Evolutionary conservation across 2,888 invertebrate genomes (phyloP), one percentile per base, ranked within the genome.

Genomic region (Anthophora plumipes): DNA sequence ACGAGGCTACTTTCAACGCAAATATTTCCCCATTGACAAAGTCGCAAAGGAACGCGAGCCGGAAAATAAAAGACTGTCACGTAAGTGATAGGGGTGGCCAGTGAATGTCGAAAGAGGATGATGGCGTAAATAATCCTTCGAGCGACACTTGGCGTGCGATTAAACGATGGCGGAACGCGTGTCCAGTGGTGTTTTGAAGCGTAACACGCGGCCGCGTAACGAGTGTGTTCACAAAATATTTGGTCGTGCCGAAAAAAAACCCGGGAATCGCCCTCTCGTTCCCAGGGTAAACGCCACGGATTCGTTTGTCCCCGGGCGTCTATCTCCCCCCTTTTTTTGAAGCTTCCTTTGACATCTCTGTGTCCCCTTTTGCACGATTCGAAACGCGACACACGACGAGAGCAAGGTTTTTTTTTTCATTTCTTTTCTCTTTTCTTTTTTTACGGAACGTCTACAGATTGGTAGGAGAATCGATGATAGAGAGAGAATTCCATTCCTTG

Each of bases 201-300:
- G 68, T 48, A 52, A 71, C 61, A 78, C 61, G 68, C 57, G 71
- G 20, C 48, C 63, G 59, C 71, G 81, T 85, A 85, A 85, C 83
- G 85, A 85, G 82, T 66, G 76, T 75, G 80, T 80, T 85, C 77
- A n/a, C 41, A 80, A 86, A 85, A 86, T 84, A 86, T 86, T 86
- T 86, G 77, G 71, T 37, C 31, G 22, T 75, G 14, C 76, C 39
- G 60, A 12, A 59, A 57, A 61, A 46, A 43, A 61, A 43, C 60
- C 41, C 59, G 48, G 41, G 46, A 17, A 9, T 20, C 37, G n/a
- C 61, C 63, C 76, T 17, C 43, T 61, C 54, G 73, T 57, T 70
- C 76, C 67, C 77, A 66, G 72, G 52, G 70, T 60, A 85, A 85
- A 85, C 61, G 17, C 37, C 73, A 78, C 77, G 78, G 73, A 85